Evolutionary conservation across 1,140 invertebrate genomes (phyloP).

Genomic region (Drosophila repletoides): DNA sequence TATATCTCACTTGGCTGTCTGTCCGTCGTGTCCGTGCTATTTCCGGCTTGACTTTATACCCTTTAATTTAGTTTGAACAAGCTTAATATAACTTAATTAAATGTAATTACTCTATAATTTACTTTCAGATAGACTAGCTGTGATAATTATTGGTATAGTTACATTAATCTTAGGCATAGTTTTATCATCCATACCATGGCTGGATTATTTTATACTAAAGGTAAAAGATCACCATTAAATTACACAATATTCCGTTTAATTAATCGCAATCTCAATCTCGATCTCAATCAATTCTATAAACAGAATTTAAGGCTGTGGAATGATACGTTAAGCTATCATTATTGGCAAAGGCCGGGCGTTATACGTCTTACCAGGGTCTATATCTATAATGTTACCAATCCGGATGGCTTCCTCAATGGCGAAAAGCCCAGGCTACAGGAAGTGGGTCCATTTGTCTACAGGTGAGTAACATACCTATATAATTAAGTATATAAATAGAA

Average conservation of each 20-base stretch:
- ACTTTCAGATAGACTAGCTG: conserved; percentile 89
- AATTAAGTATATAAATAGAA: background rate
- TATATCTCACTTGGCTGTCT: background rate
- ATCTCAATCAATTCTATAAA: background rate
- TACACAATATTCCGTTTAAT: background rate
- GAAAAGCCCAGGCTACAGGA: conserved; percentile 92
- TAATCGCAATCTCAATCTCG: too few species aligned
- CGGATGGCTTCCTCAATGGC: conserved; percentile 90
- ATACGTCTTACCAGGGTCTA: conserved; percentile 94
- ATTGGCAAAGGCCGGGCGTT: conserved; percentile 95
- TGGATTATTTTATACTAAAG: conserved; percentile 92
- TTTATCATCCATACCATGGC: conserved; percentile 91
- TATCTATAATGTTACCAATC: conserved; percentile 94
- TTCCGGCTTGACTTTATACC: too few species aligned
- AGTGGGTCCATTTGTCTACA: conserved; percentile 93
- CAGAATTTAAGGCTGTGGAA: conserved; percentile 93
- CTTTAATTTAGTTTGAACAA: too few species aligned
- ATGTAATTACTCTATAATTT: too few species aligned
- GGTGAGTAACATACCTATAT: conserved; percentile 84
- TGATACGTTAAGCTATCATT: conserved; percentile 92
- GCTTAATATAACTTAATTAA: too few species aligned
- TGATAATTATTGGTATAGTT: conserved; percentile 89
- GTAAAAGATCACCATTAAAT: conserved; percentile 82
- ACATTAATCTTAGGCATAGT: conserved; percentile 91
- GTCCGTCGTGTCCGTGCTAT: too few species aligned